Evolutionary conservation across 2,113 vertebrate genomes (phyloP).

Genomic region (Aphyosemion australe): DNA sequence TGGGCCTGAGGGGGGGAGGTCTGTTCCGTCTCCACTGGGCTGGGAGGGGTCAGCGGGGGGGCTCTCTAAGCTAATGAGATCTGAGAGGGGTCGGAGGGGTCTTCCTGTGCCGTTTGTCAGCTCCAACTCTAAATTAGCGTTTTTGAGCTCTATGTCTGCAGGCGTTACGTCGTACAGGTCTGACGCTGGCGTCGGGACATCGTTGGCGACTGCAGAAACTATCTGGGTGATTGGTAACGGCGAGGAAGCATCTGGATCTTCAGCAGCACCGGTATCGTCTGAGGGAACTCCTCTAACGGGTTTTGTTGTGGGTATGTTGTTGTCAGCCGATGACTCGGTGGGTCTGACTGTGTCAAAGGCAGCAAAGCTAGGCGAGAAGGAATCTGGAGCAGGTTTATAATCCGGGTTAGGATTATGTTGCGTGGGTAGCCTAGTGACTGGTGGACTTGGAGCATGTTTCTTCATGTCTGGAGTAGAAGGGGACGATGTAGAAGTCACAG

Average conservation of each 20-base stretch:
- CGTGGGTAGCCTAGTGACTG: slow-evolving; percentile 15
- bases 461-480: slow-evolving; percentile 35
- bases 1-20: slow-evolving; percentile 90
- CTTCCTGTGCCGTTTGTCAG: slow-evolving; percentile 79
- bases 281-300: slow-evolving; percentile 13
- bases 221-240: slow-evolving; percentile 43
- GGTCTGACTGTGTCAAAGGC: slow-evolving; percentile 30
- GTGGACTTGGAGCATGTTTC: slow-evolving; percentile 55
- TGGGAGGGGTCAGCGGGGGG: slow-evolving; percentile 81
- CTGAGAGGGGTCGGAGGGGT: slow-evolving; percentile 69
- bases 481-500: slow-evolving; percentile 35
- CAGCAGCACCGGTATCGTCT: slow-evolving; percentile 20
- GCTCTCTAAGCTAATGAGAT: slow-evolving; percentile 80
- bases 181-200: slow-evolving; percentile 9
- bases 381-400: slow-evolving; percentile 17
- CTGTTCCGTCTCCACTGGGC: slow-evolving; percentile 92
- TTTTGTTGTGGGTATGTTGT: slow-evolving; percentile 23
- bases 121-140: slow-evolving; percentile 81
- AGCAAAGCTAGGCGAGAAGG: slow-evolving; percentile 19
- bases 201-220: not conserved
- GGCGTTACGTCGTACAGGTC: slow-evolving; percentile 66
- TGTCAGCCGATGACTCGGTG: slow-evolving; percentile 20
- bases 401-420: slow-evolving; percentile 27
- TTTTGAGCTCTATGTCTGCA: slow-evolving; percentile 49
- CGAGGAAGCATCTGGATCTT: slow-evolving; percentile 25